Conservation (phyloP, 2,797 vertebrate species). For the Acanthopagrus latus region DNA sequence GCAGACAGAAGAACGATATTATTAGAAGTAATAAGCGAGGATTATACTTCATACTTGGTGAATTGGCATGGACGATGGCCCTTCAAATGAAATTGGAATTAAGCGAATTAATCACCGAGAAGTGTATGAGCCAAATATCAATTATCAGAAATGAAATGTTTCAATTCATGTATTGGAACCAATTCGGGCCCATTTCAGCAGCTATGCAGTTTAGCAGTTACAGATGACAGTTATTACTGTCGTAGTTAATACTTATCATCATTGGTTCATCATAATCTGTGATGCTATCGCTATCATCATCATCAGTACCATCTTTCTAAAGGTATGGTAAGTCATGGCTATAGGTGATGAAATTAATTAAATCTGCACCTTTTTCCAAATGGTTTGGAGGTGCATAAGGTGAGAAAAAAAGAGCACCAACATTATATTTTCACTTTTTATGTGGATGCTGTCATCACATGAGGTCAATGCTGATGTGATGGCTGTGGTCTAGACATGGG, state of each 20-base stretch:
- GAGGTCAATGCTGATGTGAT: too few species aligned
- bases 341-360: too few species aligned
- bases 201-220: accelerated
- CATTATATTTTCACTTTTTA: too few species aligned
- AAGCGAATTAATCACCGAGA: slow-evolving; percentile 61
- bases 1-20: slow-evolving; percentile 47
- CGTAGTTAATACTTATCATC: slow-evolving; percentile 8
- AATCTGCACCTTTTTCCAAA: too few species aligned
- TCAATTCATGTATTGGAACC: slow-evolving; percentile 35
- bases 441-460: too few species aligned
- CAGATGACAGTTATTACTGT: slow-evolving; percentile 4
- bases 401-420: too few species aligned
- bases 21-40: slow-evolving; percentile 61
- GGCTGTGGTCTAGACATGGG: too few species aligned
- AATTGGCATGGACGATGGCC: slow-evolving; percentile 45
- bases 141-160: slow-evolving; percentile 61
- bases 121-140: slow-evolving; percentile 56
- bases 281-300: background rate
- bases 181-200: slow-evolving; percentile 21
- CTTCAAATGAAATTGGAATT: slow-evolving; percentile 53
- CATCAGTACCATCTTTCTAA: background rate
- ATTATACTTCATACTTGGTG: slow-evolving; percentile 64
- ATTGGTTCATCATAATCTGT: slow-evolving; percentile 1
- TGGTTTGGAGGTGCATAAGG: too few species aligned
- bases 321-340: background rate